These are phyloP conservation scores for Drosophila pandora DNA, from an alignment of 1,140 invertebrate genomes.

Conservation along the genomic window DNA sequence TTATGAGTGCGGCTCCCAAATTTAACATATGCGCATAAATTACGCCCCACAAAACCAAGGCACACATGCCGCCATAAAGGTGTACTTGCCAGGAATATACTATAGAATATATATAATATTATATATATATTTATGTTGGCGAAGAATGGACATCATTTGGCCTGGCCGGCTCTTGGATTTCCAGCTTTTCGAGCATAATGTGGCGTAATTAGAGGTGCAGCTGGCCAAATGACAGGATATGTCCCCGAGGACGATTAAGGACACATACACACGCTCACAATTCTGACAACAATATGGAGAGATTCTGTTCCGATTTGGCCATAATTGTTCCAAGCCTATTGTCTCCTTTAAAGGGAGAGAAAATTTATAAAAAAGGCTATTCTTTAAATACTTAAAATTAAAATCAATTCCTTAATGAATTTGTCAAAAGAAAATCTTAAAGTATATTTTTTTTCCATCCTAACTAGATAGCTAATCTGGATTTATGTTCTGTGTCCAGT, in stretches of 20 bases:
- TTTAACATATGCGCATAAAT: constrained; percentile 46
- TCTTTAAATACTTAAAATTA: too few relatives aligned
- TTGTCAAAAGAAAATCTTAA: too few relatives aligned
- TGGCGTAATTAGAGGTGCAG: constrained; percentile 43
- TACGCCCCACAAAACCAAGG: constrained; percentile 2
- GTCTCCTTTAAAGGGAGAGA: background rate
- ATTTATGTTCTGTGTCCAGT: background rate
- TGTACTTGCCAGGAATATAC: background rate
- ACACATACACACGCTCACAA: constrained; percentile 2
- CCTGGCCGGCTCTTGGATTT: background rate
- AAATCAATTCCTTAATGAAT: too few relatives aligned
- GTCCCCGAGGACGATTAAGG: constrained; percentile 17
- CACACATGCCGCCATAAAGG: constrained; percentile 21
- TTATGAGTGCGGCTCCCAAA: constrained; percentile 30
- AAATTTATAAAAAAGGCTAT: background rate
- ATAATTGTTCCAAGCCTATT: background rate
- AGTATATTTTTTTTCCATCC: too few relatives aligned
- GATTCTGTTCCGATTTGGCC: constrained; percentile 12
- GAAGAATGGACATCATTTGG: constrained; percentile 6
- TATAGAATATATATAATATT: background rate
- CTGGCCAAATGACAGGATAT: constrained; percentile 16
- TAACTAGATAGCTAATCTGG: background rate
- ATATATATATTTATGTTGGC: constrained; percentile 7
- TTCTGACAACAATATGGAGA: constrained; percentile 19
- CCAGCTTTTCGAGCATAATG: constrained; percentile 24